These are phyloP conservation scores for Drosophila elegans DNA, from an alignment of 1,140 invertebrate genomes.

Conservation along the genomic window DNA sequence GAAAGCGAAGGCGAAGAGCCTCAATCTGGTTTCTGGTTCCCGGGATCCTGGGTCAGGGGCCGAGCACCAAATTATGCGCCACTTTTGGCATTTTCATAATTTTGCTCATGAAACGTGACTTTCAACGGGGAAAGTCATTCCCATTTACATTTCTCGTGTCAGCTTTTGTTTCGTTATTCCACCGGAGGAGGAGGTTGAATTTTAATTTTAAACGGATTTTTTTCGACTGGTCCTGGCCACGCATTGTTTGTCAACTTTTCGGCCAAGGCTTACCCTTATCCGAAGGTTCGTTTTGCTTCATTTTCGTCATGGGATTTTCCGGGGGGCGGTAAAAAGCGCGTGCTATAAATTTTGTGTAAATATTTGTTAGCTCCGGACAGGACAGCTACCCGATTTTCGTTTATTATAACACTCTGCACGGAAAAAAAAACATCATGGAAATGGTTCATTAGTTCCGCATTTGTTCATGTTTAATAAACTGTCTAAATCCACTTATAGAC, in stretches of 20 bases:
- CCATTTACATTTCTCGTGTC: slow-evolving; percentile 31
- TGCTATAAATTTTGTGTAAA: slow-evolving; percentile 79
- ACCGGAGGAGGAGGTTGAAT: slow-evolving; percentile 17
- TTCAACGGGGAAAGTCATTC: slow-evolving; percentile 36
- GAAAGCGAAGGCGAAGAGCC: slow-evolving; percentile 18
- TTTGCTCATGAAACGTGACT: slow-evolving; percentile 80
- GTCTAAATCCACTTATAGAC: too few species aligned
- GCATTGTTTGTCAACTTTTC: slow-evolving; percentile 80
- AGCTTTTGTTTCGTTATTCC: slow-evolving; percentile 47
- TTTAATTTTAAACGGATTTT: slow-evolving; percentile 77
- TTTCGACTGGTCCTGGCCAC: slow-evolving; percentile 33
- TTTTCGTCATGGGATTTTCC: slow-evolving; percentile 24
- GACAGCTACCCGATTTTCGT: slow-evolving; percentile 26
- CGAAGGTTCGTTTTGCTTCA: slow-evolving; percentile 14
- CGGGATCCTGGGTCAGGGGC: slow-evolving; percentile 5
- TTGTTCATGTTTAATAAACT: too few species aligned
- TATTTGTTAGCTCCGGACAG: slow-evolving; percentile 61
- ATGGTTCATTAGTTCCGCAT: not conserved
- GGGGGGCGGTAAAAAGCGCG: slow-evolving; percentile 41
- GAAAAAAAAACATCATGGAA: not conserved
- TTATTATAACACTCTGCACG: slow-evolving; percentile 55
- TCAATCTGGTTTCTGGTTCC: slow-evolving; percentile 29
- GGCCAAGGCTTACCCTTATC: slow-evolving; percentile 57
- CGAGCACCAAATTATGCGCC: slow-evolving; percentile 72
- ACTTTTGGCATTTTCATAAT: slow-evolving; percentile 76